These are phyloP conservation scores for Sialis fuliginosa DNA, from an alignment of 2,888 invertebrate genomes.

Conservation along the genomic window DNA sequence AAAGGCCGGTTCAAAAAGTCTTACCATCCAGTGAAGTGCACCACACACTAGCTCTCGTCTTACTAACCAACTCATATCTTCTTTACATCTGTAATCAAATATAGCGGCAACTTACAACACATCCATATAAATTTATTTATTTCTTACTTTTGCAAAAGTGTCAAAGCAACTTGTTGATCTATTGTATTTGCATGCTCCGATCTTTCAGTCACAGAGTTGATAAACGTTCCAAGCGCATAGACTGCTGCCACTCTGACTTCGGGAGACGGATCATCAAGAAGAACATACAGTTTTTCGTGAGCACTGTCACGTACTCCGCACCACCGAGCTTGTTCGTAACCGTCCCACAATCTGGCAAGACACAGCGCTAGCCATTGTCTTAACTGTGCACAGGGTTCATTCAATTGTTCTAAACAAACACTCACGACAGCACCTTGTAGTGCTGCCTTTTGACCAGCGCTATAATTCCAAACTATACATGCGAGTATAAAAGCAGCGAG, in stretches of 20 bases:
- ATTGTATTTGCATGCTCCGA: constrained; percentile 88
- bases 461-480: constrained; percentile 79
- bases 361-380: constrained; percentile 86
- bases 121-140: not conserved
- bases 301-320: constrained; percentile 89
- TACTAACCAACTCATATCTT: constrained; percentile 77
- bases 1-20: constrained; percentile 78
- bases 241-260: constrained; percentile 90
- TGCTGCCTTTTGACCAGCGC: constrained; percentile 78
- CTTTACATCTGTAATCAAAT: constrained; percentile 1
- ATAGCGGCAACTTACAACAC: not conserved
- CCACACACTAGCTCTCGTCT: constrained; percentile 64
- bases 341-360: constrained; percentile 79
- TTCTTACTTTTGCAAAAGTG: constrained; percentile 33
- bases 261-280: constrained; percentile 66
- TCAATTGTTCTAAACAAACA: constrained; percentile 78
- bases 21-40: constrained; percentile 70
- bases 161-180: constrained; percentile 83
- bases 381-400: constrained; percentile 41
- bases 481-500: constrained; percentile 91
- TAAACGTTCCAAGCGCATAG: constrained; percentile 86
- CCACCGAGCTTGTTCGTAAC: constrained; percentile 80
- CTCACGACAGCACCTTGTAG: constrained; percentile 79
- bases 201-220: constrained; percentile 66
- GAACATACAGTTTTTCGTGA: constrained; percentile 80